Evolutionary conservation across 2,888 invertebrate genomes (phyloP).

Genomic region (Drosophila imparisetae): DNA sequence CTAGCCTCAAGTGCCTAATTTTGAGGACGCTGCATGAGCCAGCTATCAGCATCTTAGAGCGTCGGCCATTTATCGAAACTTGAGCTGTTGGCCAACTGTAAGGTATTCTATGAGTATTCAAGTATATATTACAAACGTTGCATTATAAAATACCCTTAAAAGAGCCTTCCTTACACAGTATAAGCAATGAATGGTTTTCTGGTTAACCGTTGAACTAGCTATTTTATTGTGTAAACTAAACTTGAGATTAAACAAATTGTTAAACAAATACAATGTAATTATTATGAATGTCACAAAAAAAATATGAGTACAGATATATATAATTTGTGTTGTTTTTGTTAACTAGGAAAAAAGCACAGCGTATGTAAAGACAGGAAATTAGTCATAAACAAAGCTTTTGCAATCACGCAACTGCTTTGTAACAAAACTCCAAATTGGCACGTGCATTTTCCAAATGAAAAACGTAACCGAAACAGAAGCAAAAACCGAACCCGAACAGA

Average conservation of each 20-base stretch:
- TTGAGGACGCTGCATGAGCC: too few species aligned
- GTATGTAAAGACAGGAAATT: conserved; percentile 28
- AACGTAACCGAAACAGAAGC: neutral
- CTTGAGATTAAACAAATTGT: conserved; percentile 30
- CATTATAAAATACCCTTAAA: neutral
- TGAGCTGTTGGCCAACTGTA: neutral
- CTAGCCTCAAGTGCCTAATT: too few species aligned
- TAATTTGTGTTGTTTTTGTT: neutral
- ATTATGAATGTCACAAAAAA: conserved; percentile 30
- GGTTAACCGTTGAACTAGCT: conserved; percentile 5
- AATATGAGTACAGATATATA: conserved; percentile 17
- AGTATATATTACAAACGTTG: neutral
- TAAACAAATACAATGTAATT: conserved; percentile 20
- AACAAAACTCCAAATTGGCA: conserved; percentile 26
- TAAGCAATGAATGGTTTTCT: conserved; percentile 8
- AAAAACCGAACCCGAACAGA: neutral
- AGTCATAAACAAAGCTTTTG: conserved; percentile 42
- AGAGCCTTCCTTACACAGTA: neutral
- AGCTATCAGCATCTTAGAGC: too few species aligned
- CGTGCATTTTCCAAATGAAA: conserved; percentile 18
- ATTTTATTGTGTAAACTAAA: conserved; percentile 16
- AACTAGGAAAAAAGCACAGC: conserved; percentile 24
- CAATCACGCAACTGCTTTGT: conserved; percentile 51
- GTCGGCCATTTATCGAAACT: neutral
- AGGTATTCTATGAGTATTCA: neutral